A percentile compares a stretch with the other conserved stretches of the same genome.
Conservation (phyloP, 2,113 vertebrate species). For the Siniperca knerii region DNA sequence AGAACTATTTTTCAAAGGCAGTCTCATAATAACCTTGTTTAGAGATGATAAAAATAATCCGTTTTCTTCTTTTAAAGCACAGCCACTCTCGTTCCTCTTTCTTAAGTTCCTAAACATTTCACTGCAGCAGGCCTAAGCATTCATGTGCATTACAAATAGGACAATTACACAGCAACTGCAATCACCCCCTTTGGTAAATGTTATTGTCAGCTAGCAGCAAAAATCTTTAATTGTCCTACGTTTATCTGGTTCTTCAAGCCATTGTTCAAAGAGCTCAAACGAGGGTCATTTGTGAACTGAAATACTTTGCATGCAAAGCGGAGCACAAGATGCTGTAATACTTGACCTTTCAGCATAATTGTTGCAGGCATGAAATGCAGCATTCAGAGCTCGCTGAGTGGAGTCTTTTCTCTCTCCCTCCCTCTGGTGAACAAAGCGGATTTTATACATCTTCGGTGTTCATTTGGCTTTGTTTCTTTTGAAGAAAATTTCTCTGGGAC, state of each 20-base stretch:
- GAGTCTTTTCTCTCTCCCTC: conserved; percentile 87
- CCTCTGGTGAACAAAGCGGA: conserved; percentile 90
- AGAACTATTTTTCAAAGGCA: not conserved
- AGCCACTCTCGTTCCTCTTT: conserved; percentile 18
- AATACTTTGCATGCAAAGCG: conserved; percentile 99
- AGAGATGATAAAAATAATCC: not conserved
- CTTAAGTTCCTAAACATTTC: conserved; percentile 67
- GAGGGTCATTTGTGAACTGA: conserved; percentile 98
- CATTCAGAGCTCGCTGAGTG: conserved; percentile 95
- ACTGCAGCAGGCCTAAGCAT: conserved; percentile 54
- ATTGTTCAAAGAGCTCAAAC: conserved; percentile 95
- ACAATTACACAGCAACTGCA: conserved; percentile 97
- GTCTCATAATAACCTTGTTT: conserved; percentile 11
- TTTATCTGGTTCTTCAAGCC: conserved; percentile 97
- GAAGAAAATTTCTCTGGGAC: conserved; percentile 91
- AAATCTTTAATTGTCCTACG: conserved; percentile 98
- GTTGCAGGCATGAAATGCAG: conserved; percentile 97
- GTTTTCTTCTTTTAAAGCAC: conserved; percentile 8
- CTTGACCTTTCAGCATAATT: conserved; percentile 99
- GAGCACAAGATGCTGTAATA: conserved; percentile 99
- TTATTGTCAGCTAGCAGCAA: conserved; percentile 92
- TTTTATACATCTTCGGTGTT: conserved; percentile 90
- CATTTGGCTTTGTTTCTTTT: conserved; percentile 85
- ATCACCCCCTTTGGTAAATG: conserved; percentile 96
- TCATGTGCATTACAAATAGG: conserved; percentile 82